Evolutionary conservation across 1,140 invertebrate species (phyloP).

Genomic region (Bombyx mori): DNA sequence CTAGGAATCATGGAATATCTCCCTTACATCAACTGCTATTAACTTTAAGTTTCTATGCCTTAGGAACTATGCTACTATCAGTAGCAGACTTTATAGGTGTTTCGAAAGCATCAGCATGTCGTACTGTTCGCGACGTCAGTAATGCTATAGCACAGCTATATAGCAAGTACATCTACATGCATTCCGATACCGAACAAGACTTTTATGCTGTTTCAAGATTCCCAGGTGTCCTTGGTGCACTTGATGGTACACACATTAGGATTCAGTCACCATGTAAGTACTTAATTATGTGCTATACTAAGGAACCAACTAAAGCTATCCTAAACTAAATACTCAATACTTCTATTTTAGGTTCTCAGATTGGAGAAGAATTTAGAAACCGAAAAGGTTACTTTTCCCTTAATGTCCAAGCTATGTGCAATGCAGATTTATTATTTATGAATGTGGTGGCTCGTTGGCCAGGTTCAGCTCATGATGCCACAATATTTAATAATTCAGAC

Average conservation of each 20-base stretch:
- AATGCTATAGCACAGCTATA: constrained; percentile 20
- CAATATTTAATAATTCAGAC: constrained; percentile 24
- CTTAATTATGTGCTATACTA: background rate
- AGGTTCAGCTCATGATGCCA: constrained; percentile 22
- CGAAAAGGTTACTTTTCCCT: constrained; percentile 53
- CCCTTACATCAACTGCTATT: background rate
- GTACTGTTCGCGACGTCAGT: constrained; percentile 11
- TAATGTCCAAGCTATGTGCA: constrained; percentile 56
- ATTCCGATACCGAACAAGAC: constrained; percentile 8
- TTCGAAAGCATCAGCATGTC: background rate
- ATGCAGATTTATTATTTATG: constrained; percentile 35
- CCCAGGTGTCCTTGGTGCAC: constrained; percentile 41
- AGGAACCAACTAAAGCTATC: background rate
- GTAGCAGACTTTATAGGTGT: constrained; percentile 4
- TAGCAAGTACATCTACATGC: constrained; percentile 17
- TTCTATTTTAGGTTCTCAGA: constrained; percentile 22
- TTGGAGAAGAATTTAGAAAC: constrained; percentile 55
- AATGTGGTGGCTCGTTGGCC: constrained; percentile 34
- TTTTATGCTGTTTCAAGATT: constrained; percentile 24
- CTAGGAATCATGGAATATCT: too few species aligned
- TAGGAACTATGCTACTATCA: constrained; percentile 2
- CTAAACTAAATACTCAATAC: background rate
- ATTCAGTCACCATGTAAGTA: constrained; percentile 17
- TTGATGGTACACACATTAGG: constrained; percentile 50
- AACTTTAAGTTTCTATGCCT: background rate